Evolutionary conservation across 2,113 vertebrate species (phyloP), one percentile per base, ranked within the genome.

Genomic region (Tragelaphus strepsiceros): DNA sequence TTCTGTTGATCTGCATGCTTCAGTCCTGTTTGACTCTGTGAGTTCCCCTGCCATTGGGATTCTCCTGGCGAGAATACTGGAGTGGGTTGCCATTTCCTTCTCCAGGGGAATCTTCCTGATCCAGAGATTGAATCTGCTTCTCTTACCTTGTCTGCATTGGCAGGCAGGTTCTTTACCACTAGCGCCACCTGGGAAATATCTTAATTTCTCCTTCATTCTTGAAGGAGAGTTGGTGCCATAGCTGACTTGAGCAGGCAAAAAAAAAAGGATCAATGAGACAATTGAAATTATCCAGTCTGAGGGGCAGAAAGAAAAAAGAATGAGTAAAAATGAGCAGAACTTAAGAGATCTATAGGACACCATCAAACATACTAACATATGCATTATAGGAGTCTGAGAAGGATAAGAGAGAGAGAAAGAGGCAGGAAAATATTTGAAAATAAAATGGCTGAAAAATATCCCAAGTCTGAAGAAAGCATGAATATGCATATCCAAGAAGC

Each of bases 11-110:
- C 64, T 35, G 64, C 32, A 35, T 5, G 8, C 32, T 35, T 35
- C 32, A 21, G 32, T 35, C 2, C 0, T 67, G 64, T 35, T 35
- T 1, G 17, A 21, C 32, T 35, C 64, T 35, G 17, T 35, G 64
- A 67, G 64, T 8, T 35, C 64, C 32, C 21, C 32, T 35, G 64
- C 32, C 64, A 35, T 19, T 19, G 64, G 64, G 4, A 67, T 35
- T 67, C 64, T 35, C 32, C 64, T 11, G 4, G 64, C 2, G 17
- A 35, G 64, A 21, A 21, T 35, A 2, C 64, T 67, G 32, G 64
- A 67, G 64, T 35, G 64, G 64, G 17, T 19, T n/a, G 17, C 64
- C 32, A 21, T 67, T 67, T 67, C 64, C 32, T 35, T 35, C 32
- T 67, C 64, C 0, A 67, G 64, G 17, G 32, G 16, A 35, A 35